These are phyloP conservation scores for Lytechinus variegatus DNA, from an alignment of 35 echinoderm and acorn worm genomes.

Conservation along the genomic window DNA sequence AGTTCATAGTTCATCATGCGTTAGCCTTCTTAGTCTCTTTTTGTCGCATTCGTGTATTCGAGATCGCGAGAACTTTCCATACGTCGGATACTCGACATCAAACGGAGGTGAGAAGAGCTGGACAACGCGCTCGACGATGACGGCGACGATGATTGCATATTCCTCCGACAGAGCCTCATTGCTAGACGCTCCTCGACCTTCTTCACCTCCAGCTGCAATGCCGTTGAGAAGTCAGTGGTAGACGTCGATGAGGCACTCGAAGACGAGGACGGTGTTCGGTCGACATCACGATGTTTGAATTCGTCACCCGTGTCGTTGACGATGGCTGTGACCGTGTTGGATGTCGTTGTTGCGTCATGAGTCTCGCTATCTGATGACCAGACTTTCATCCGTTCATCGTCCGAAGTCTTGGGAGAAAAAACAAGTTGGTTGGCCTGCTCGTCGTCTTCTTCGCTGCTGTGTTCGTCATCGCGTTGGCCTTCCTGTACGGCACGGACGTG, in stretches of 20 bases:
- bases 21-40: background rate
- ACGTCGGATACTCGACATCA: background rate
- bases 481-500: slow-evolving; percentile 59
- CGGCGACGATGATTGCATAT: slow-evolving; percentile 25
- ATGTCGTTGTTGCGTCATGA: background rate
- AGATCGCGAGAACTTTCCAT: background rate
- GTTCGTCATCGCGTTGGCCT: background rate
- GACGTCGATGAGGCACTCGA: background rate
- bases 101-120: background rate
- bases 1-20: too few species aligned
- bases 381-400: background rate
- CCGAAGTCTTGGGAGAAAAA: background rate
- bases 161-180: slow-evolving; percentile 39
- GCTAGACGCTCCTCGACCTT: slow-evolving; percentile 35
- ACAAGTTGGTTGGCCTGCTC: background rate
- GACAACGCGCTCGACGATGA: background rate
- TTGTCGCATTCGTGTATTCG: background rate
- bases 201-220: slow-evolving; percentile 35
- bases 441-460: background rate
- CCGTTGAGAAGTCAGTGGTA: background rate
- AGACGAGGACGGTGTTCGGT: background rate
- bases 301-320: too few species aligned
- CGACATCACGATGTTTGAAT: background rate
- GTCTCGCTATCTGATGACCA: background rate
- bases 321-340: background rate